Conservation (phyloP, 1,140 invertebrate genomes). For the Nebria ingens region DNA sequence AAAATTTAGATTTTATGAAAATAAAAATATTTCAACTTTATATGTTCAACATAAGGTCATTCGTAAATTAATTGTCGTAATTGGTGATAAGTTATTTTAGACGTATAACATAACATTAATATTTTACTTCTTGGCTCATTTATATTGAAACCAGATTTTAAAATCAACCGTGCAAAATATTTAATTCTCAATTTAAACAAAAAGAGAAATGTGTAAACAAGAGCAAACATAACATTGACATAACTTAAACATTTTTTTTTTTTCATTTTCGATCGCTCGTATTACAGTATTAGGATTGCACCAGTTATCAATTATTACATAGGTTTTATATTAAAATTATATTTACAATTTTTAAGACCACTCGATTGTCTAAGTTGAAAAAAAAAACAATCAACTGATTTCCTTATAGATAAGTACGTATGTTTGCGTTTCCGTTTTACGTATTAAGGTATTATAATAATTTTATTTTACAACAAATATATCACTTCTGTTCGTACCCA, state of each 20-base stretch:
- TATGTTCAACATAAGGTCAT: too few species aligned
- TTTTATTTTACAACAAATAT: neutral
- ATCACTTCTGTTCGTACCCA: too few species aligned
- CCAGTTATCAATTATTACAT: conserved; percentile 1
- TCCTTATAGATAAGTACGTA: conserved; percentile 5
- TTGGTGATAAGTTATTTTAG: too few species aligned
- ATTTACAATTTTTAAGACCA: conserved; percentile 6
- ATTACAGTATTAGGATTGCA: neutral
- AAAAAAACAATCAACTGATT: neutral
- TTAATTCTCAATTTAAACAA: too few species aligned
- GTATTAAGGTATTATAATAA: neutral
- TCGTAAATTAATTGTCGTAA: too few species aligned
- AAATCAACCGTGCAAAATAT: too few species aligned
- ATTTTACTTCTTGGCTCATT: too few species aligned
- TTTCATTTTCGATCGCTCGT: neutral
- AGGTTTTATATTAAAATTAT: neutral
- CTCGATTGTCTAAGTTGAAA: neutral
- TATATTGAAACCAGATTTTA: too few species aligned
- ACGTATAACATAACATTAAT: too few species aligned
- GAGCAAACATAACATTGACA: neutral
- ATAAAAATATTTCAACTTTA: too few species aligned
- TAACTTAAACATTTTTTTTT: neutral
- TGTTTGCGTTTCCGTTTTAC: conserved; percentile 1
- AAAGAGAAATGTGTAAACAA: too few species aligned
- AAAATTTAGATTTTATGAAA: too few species aligned